Evolutionary conservation across 2,888 invertebrate species (phyloP).

Genomic region (Conops quadrifasciatus): DNA sequence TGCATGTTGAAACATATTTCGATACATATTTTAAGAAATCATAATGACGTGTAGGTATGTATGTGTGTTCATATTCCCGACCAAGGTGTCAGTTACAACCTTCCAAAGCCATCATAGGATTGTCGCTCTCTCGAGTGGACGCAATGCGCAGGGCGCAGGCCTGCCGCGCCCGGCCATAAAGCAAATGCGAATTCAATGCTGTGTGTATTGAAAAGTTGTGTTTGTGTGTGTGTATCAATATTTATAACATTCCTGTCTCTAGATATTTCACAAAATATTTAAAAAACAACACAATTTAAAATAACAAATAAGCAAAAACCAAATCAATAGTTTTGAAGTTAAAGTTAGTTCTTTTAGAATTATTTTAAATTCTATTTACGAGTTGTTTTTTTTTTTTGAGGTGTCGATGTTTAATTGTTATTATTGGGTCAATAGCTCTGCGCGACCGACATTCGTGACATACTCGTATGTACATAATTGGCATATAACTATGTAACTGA

Average conservation of each 20-base stretch:
- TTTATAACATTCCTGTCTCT: constrained; percentile 35
- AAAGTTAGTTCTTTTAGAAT: constrained; percentile 40
- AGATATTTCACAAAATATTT: constrained; percentile 26
- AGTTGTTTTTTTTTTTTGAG: constrained; percentile 24
- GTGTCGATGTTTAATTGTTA: background rate
- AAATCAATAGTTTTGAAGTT: too few species aligned
- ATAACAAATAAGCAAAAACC: too few species aligned
- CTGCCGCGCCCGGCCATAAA: constrained; percentile 24
- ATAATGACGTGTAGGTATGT: too few species aligned
- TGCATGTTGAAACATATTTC: too few species aligned
- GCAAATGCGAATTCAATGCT: background rate
- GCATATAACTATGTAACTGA: background rate
- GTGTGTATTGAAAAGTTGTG: constrained; percentile 36
- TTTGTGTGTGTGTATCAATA: constrained; percentile 43
- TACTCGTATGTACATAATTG: background rate
- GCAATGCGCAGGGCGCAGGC: constrained; percentile 13
- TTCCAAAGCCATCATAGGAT: too few species aligned
- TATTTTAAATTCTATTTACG: constrained; percentile 21
- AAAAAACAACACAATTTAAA: constrained; percentile 44
- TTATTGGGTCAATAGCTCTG: constrained; percentile 8
- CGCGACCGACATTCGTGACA: background rate
- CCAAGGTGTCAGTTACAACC: too few species aligned
- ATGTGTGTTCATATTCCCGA: too few species aligned
- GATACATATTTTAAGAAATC: too few species aligned
- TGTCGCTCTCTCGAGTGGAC: background rate